Evolutionary conservation across 2,888 invertebrate genomes (phyloP).

Genomic region (Pyrgus malvae): DNA sequence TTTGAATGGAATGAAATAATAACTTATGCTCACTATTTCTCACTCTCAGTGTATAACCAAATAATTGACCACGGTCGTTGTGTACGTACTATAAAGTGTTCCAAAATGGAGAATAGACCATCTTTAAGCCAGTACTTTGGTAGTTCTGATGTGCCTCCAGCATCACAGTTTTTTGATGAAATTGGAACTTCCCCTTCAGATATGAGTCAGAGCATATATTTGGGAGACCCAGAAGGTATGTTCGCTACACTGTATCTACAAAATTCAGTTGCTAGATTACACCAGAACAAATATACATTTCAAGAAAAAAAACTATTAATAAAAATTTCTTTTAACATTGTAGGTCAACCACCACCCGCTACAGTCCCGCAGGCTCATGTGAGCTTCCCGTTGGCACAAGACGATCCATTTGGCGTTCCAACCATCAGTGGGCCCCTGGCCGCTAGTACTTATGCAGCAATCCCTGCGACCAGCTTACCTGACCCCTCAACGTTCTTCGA

Average conservation of each 20-base stretch:
- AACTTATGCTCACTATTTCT: too few relatives aligned
- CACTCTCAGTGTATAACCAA: too few relatives aligned
- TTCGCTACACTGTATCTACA: background rate
- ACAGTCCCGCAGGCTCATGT: background rate
- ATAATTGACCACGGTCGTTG: too few relatives aligned
- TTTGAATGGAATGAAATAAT: too few relatives aligned
- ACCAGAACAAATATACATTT: too few relatives aligned
- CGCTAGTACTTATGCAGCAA: conserved; percentile 38
- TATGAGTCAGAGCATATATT: conserved; percentile 74
- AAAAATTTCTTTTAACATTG: background rate
- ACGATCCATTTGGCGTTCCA: conserved; percentile 57
- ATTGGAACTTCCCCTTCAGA: conserved; percentile 73
- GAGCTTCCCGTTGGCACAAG: conserved; percentile 41
- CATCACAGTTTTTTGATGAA: conserved; percentile 76
- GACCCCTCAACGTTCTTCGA: conserved; percentile 78
- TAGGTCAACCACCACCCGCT: background rate
- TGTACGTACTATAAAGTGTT: too few relatives aligned
- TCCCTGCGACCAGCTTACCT: conserved; percentile 67
- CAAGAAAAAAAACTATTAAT: too few relatives aligned
- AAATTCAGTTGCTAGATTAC: too few relatives aligned
- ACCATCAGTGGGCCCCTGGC: conserved; percentile 51
- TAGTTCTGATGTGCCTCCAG: conserved; percentile 63
- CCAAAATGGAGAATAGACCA: conserved; percentile 74
- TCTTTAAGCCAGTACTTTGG: conserved; percentile 82
- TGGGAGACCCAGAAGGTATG: conserved; percentile 65